These are phyloP conservation scores for Paratrypauchen microcephalus DNA, from an alignment of 2,797 vertebrate species.

Conservation along the genomic window DNA sequence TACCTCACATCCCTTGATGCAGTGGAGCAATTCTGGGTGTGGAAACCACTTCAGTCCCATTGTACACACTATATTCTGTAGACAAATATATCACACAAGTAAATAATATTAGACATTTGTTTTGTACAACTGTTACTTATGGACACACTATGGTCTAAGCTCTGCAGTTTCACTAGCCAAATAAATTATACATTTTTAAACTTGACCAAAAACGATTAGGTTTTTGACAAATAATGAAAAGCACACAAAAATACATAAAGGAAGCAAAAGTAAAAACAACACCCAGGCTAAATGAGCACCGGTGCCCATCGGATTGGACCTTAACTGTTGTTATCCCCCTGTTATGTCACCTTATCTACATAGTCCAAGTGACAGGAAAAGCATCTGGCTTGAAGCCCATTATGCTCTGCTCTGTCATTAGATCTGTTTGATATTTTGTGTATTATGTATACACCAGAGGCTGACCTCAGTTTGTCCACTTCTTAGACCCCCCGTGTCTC, in stretches of 20 bases:
- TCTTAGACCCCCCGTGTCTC: slow-evolving; percentile 50
- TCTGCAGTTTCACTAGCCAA: background rate
- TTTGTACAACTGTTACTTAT: slow-evolving; percentile 1
- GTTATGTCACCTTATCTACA: background rate
- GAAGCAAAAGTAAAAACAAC: background rate
- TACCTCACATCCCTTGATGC: slow-evolving; percentile 98
- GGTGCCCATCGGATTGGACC: background rate
- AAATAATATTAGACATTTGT: background rate
- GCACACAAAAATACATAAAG: too few relatives aligned
- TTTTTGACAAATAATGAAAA: too few relatives aligned
- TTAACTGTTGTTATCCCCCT: background rate
- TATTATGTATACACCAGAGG: background rate
- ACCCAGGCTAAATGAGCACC: background rate
- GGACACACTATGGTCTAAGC: background rate
- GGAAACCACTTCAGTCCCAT: slow-evolving; percentile 96
- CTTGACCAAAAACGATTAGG: background rate
- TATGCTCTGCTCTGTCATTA: background rate
- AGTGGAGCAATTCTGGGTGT: slow-evolving; percentile 89
- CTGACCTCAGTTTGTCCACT: slow-evolving; percentile 60
- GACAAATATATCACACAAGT: slow-evolving; percentile 30
- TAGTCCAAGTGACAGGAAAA: background rate
- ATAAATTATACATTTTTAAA: background rate
- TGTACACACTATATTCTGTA: slow-evolving; percentile 90
- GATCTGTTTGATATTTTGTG: background rate
- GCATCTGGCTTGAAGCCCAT: background rate